These are phyloP conservation scores for Apus apus DNA, from an alignment of 2,113 vertebrate species.

Conservation along the genomic window DNA sequence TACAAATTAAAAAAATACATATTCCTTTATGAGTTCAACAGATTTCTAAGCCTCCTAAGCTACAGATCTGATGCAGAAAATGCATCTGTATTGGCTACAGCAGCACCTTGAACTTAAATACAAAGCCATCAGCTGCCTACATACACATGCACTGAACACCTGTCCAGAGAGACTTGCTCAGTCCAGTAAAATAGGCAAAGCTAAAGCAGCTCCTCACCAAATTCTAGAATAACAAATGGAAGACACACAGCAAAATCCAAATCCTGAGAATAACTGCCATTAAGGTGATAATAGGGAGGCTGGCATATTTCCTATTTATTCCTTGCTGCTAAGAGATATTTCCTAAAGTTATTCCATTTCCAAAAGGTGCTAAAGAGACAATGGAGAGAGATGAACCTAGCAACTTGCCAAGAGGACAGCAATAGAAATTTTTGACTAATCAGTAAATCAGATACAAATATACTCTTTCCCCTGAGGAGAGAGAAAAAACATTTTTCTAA, in stretches of 20 bases:
- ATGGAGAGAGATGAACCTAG: background rate
- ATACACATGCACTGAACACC: background rate
- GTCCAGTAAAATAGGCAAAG: background rate
- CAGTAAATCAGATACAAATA: background rate
- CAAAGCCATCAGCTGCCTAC: background rate
- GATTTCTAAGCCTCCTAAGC: background rate
- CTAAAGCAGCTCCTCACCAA: background rate
- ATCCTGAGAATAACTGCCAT: background rate
- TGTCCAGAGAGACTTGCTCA: background rate
- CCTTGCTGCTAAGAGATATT: rapidly evolving
- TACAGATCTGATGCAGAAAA: background rate
- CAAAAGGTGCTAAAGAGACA: background rate
- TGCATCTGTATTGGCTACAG: background rate
- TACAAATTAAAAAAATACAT: background rate
- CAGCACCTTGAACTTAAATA: background rate
- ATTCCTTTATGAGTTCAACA: background rate
- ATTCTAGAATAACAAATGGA: background rate
- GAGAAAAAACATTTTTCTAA: background rate
- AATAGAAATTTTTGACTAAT: background rate
- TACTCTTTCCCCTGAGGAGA: background rate
- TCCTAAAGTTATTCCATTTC: background rate
- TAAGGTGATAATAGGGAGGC: background rate
- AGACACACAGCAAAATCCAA: background rate
- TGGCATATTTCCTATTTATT: background rate
- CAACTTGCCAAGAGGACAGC: background rate